Evolutionary conservation across 2,888 invertebrate species (phyloP), one percentile per base, ranked within the genome.

Genomic region (Psylliodes chrysocephalus): DNA sequence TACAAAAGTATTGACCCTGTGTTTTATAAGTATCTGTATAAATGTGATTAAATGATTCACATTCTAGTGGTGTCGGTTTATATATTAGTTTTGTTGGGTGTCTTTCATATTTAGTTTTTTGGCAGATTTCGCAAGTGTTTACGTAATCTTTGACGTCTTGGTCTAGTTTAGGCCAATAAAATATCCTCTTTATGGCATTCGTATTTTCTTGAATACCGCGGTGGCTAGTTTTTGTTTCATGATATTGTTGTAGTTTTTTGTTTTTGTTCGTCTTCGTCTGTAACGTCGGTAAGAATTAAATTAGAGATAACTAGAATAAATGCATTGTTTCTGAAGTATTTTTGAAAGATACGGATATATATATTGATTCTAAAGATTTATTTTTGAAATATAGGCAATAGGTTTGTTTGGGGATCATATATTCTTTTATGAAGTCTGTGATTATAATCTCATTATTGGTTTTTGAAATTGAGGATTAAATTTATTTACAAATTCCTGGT

Each of bases 201-300:
- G 7, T 14, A 22, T 22, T 47, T 44, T 44, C 44, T 12, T 47
- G 25, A 6, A 47, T 25, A 12, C 65, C 69, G 18, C 62, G 33
- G 19, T 68, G 69, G n/a, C 68, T 60, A 10, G 68, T 72, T 56
- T 75, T 72, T 1, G 51, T 46, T 56, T 65, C 64, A 46, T 66
- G 67, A 30, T 69, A 66, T n/a, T 63, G 30, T 56, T 52, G 15
- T 12, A 70, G 35, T 60, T 44, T 68, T 30, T 19, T n/a, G 7
- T 38, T 57, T 46, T 49, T 55, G 35, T 44, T 69, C 62, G 15
- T 64, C 62, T 28, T 62, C 46, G 49, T 67, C 46, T 33, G 54
- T 55, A 17, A 65, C 52, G 44, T 60, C 65, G 0, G n/a, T 42
- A 6, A 44, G 28, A 1, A 28, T 8, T n/a, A 25, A 18, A 12